Conservation (phyloP, 2,797 vertebrate genomes). For the Sebastes jordani region DNA sequence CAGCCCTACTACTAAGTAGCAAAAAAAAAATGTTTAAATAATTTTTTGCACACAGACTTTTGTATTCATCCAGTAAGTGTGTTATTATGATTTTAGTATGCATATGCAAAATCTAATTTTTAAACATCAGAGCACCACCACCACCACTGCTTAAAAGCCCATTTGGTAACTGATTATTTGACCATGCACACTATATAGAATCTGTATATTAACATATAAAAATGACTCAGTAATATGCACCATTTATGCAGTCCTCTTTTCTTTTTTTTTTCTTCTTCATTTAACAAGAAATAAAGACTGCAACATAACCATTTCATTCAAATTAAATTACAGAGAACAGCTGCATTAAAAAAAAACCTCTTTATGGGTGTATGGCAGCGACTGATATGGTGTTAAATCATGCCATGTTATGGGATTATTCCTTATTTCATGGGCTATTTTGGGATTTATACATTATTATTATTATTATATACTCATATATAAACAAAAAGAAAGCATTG, state of each 20-base stretch:
- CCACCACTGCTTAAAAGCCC: not conserved
- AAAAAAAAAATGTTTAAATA: too few relatives aligned
- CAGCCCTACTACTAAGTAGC: too few relatives aligned
- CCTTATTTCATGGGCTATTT: too few relatives aligned
- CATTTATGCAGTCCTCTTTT: not conserved
- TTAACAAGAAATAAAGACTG: not conserved
- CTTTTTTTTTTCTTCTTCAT: too few relatives aligned
- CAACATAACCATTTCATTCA: not conserved
- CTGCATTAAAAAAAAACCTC: conserved; percentile 7
- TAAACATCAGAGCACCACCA: too few relatives aligned
- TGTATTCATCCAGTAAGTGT: too few relatives aligned
- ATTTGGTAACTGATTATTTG: not conserved
- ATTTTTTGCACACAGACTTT: too few relatives aligned
- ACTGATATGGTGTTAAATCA: conserved; percentile 25
- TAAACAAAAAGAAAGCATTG: too few relatives aligned
- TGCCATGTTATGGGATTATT: not conserved
- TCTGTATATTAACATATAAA: not conserved
- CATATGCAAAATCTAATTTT: too few relatives aligned
- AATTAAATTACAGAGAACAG: not conserved
- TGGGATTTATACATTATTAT: too few relatives aligned
- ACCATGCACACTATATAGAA: not conserved
- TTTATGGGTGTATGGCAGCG: not conserved
- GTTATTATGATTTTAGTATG: too few relatives aligned
- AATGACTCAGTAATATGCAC: not conserved
- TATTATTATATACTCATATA: too few relatives aligned